Evolutionary conservation across 2,888 invertebrate species (phyloP), one percentile per base, ranked within the genome.

Genomic region (Pimpla rufipes): DNA sequence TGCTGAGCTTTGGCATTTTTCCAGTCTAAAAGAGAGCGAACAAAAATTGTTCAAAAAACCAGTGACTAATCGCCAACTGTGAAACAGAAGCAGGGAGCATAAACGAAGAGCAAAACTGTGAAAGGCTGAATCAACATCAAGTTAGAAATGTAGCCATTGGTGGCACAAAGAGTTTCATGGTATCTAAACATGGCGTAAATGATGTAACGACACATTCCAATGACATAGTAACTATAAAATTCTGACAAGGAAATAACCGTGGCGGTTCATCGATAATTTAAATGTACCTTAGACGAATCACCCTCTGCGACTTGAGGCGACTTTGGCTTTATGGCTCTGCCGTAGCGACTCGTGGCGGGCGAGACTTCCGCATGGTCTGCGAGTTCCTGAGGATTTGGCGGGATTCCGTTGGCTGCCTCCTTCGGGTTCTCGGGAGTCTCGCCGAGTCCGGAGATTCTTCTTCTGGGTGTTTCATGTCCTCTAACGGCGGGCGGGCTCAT

Each of bases 241-340:
- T 47, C 4, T 11, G 21, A 3, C 2, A 23, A n/a, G 40, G 7
- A 57, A 45, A 57, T 0, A 18, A 7, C n/a, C 1, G n/a, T 2
- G 59, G 0, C 1, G 1, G 40, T 52, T 0, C 11, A 6, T 2
- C 2, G 8, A 57, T 13, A 13, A 55, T 40, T 4, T 18, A 5
- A 85, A 85, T 87, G 42, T 89, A 86, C 91, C 90, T 90, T 90
- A 82, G 85, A 55, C 40, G 79, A 85, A 23, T 83, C 85, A 37
- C 78, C 76, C 74, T 84, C 73, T 52, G 80, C 55, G 81, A 79
- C 87, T 71, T 67, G 85, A 45, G 86, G 89, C 55, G 89, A 87
- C 70, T 95, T 95, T 6, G 94, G 92, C 75, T 94, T 94, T 40
- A 95, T 94, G 70, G 94, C 93, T 90, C 96, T 94, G 8, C 96